Conservation (phyloP, 1,140 invertebrate genomes). For the Drosophila ficusphila region DNA sequence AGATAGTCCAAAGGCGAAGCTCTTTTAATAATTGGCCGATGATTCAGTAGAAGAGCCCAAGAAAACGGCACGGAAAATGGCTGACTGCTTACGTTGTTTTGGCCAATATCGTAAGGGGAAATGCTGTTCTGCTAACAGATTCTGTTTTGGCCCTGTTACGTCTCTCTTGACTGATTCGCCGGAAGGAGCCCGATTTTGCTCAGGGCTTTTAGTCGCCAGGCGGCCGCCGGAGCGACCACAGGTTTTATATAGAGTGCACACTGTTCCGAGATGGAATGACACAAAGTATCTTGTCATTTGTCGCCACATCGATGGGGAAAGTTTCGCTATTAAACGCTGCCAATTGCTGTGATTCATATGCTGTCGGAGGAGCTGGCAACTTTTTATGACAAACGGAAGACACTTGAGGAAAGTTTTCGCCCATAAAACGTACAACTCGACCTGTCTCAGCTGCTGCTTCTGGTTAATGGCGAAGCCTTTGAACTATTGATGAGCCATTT, state of each 20-base stretch:
- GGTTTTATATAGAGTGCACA: conserved; percentile 30
- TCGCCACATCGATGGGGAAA: conserved; percentile 69
- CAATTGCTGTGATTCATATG: conserved; percentile 80
- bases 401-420: conserved; percentile 69
- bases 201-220: conserved; percentile 53
- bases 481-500: conserved; percentile 80
- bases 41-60: not conserved
- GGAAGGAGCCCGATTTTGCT: not conserved
- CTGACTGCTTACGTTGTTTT: conserved; percentile 26
- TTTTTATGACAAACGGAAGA: conserved; percentile 79
- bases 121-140: conserved; percentile 16
- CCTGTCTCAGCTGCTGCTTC: conserved; percentile 36
- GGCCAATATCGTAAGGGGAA: conserved; percentile 74
- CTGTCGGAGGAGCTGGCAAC: conserved; percentile 43
- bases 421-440: conserved; percentile 54
- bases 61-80: not conserved
- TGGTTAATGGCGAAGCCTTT: conserved; percentile 63
- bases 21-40: not conserved
- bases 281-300: conserved; percentile 56
- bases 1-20: not conserved
- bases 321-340: conserved; percentile 73
- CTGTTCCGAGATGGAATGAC: conserved; percentile 4
- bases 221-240: conserved; percentile 49
- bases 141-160: conserved; percentile 32
- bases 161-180: conserved; percentile 6